Percentiles rank a stretch among this genome's conserved stretches.
These are phyloP conservation scores for Mesorhabditis spiculigera DNA, from an alignment of 2,888 invertebrate species.

Conservation along the genomic window DNA sequence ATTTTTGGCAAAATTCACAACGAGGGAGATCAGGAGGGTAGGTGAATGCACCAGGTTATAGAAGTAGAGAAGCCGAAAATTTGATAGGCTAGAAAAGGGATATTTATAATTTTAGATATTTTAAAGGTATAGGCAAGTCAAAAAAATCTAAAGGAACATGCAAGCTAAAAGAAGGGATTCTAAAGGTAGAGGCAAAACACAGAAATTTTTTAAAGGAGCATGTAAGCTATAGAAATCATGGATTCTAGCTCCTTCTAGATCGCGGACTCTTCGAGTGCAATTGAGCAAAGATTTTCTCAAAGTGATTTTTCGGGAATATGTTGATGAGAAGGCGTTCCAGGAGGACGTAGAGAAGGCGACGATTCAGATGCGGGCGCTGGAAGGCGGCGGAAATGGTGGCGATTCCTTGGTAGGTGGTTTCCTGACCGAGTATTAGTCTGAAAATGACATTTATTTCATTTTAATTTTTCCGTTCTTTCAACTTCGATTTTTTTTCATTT, in stretches of 20 bases:
- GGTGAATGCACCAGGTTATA: no score
- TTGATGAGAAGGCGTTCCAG: constrained; percentile 71
- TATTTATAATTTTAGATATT: no score
- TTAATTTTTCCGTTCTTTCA: neutral
- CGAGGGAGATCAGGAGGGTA: no score
- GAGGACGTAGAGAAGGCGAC: constrained; percentile 77
- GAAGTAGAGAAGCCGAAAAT: no score
- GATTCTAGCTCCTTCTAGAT: constrained; percentile 15
- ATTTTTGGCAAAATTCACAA: no score
- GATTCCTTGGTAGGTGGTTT: constrained; percentile 71
- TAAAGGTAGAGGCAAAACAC: no score
- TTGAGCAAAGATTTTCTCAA: constrained; percentile 52
- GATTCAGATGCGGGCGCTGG: constrained; percentile 80
- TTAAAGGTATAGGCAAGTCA: no score
- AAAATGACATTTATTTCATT: neutral
- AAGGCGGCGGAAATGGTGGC: constrained; percentile 81
- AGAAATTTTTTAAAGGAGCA: neutral
- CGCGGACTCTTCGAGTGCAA: constrained; percentile 58
- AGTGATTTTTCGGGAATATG: constrained; percentile 56
- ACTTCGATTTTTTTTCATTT: neutral
- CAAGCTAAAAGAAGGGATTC: no score
- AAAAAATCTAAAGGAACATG: no score
- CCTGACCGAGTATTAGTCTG: constrained; percentile 5
- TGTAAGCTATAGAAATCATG: neutral
- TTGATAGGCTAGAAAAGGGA: no score